Conservation (phyloP, 2,888 invertebrate species). For the Cylindroiulus punctatus region DNA sequence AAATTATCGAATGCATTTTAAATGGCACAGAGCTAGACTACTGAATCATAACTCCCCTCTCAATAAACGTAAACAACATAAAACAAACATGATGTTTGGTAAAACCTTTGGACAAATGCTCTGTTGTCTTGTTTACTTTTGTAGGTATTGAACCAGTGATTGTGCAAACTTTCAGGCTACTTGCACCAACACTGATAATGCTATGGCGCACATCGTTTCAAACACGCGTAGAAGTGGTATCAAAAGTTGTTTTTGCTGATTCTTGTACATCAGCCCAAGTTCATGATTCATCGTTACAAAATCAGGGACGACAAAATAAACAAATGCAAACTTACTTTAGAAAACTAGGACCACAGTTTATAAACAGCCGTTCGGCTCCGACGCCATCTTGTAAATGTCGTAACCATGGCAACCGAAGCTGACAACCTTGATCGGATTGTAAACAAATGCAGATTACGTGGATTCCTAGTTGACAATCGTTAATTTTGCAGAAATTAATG, state of each 20-base stretch:
- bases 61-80: neutral
- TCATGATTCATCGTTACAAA: neutral
- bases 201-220: neutral
- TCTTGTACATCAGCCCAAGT: neutral
- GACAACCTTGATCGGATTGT: neutral
- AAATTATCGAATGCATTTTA: slow-evolving; percentile 48
- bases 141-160: neutral
- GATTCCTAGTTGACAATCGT: slow-evolving; percentile 7
- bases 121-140: neutral
- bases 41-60: neutral
- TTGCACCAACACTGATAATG: neutral
- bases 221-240: neutral
- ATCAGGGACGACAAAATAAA: neutral
- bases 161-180: neutral
- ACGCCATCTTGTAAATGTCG: neutral
- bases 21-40: neutral
- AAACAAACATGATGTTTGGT: neutral
- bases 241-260: neutral
- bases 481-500: neutral
- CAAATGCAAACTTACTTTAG: neutral
- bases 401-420: slow-evolving; percentile 27
- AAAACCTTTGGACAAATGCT: neutral
- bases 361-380: neutral
- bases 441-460: slow-evolving; percentile 11
- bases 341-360: neutral